Base-by-base conservation (phyloP, 2,888 invertebrate species). In the Lamellibrachia satsuma region DNA sequence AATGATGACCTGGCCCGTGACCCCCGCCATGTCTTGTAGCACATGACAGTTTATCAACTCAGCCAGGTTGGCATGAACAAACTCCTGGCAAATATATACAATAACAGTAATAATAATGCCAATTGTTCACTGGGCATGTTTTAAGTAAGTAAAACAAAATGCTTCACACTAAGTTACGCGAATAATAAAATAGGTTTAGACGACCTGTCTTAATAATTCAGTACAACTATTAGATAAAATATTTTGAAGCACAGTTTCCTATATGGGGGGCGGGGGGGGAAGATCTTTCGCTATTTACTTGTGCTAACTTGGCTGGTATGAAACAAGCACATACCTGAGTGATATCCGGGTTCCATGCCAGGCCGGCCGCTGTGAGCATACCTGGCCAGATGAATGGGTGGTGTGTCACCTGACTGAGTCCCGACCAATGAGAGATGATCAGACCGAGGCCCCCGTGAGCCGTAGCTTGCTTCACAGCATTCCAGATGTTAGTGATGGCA, bases 341-440 rank as follows among this genome's bases (percentile, higher is more conserved):
- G 93, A 97, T 97, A 90, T 96, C 96, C 92, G 97, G 96, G 95
- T 97, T 97, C 97, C 97, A 97, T 1, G 97, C 95, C 91, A 97
- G 96, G 9, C 97, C 97, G 90, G 97, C 97, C 22, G 97, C 97
- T 92, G 97, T 96, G 22, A 97, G 95, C 94, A 97, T 97, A 4
- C 97, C 97, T 9, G 97, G 97, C 97, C 97, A 97, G 91, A 97
- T 97, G 95, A 97, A 97, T 3, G 97, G 97, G 93, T 97, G 97
- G 9, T 97, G 97, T n/a, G 97, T 97, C 91, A 97, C 96, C 94
- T 97, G 97, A 94, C 97, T 97, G 94, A 97, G 97, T 90, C 97
- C 97, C 11, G 97, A 97, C 97, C 97, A 97, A 94, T 97, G 97
- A 91, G 97, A 97, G 2, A 97, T 97, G 15, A 97, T 96, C 92